Percentiles rank a stretch among this genome's conserved stretches.
phyloP scores from a whole-genome alignment of 1,140 invertebrate species.

The Brachionus rotundiformis region DNA sequence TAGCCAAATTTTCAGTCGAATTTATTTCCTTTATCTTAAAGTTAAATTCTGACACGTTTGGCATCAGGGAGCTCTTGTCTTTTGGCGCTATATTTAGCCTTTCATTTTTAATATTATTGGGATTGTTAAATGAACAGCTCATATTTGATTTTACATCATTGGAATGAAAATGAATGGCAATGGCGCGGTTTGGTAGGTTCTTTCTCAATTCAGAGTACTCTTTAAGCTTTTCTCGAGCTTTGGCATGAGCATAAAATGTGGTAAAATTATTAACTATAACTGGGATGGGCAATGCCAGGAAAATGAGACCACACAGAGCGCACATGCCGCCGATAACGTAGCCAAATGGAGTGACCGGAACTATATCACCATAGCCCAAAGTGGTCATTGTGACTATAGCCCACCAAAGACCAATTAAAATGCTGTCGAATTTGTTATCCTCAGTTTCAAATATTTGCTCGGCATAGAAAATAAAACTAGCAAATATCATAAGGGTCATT shows the following conservation, averaged over 20 bases:
- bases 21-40: neutral
- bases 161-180: conserved; percentile 14
- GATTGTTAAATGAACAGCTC: neutral
- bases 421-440: conserved; percentile 49
- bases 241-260: conserved; percentile 38
- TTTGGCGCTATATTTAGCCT: neutral
- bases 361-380: conserved; percentile 52
- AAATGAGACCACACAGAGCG: conserved; percentile 49
- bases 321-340: conserved; percentile 45
- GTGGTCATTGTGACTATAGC: conserved; percentile 53
- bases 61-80: neutral
- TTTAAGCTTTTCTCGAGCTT: conserved; percentile 33
- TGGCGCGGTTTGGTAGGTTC: conserved; percentile 20
- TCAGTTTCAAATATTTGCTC: conserved; percentile 69
- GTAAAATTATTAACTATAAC: conserved; percentile 52
- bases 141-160: conserved; percentile 33
- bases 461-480: conserved; percentile 92
- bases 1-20: neutral
- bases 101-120: neutral
- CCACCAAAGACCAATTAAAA: conserved; percentile 46
- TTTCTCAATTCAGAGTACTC: conserved; percentile 28
- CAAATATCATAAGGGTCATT: conserved; percentile 93
- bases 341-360: conserved; percentile 36
- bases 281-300: conserved; percentile 43
- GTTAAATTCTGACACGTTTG: neutral